Conservation (phyloP, 2,888 invertebrate genomes). For the Meliscaeva auricollis region DNA sequence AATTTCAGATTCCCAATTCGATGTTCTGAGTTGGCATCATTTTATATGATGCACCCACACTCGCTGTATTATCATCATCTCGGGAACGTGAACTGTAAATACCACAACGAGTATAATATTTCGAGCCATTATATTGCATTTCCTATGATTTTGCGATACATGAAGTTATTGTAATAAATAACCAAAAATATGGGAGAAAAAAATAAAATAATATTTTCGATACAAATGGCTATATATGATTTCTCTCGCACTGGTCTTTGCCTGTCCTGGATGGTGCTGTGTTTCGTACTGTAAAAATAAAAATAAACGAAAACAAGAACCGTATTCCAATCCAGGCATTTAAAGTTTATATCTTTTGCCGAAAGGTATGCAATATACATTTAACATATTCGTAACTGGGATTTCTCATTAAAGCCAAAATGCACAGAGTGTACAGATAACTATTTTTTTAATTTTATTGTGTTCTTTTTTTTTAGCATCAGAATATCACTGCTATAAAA, state of each 20-base stretch:
- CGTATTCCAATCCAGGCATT: conserved; percentile 37
- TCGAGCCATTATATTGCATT: conserved; percentile 49
- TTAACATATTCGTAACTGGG: conserved; percentile 38
- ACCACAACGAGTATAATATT: not conserved
- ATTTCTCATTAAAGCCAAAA: conserved; percentile 58
- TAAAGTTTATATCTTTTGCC: conserved; percentile 53
- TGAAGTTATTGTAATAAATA: conserved; percentile 65
- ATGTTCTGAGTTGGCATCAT: conserved; percentile 39
- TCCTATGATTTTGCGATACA: conserved; percentile 42
- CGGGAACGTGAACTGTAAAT: not conserved
- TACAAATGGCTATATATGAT: conserved; percentile 18
- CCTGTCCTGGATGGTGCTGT: not conserved
- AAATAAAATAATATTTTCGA: conserved; percentile 24
- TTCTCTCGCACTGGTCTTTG: not conserved
- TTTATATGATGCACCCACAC: conserved; percentile 35
- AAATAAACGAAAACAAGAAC: conserved; percentile 1
- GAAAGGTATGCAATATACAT: conserved; percentile 39
- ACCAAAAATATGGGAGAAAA: conserved; percentile 51
- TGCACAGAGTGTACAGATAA: conserved; percentile 12
- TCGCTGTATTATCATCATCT: conserved; percentile 48
- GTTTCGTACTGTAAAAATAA: not conserved
- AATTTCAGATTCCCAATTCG: conserved; percentile 57
- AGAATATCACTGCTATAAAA: not conserved
- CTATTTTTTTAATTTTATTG: conserved; percentile 16
- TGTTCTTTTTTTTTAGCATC: not conserved